Base-by-base conservation (phyloP, 2,113 vertebrate species). In the Rana temporaria region DNA sequence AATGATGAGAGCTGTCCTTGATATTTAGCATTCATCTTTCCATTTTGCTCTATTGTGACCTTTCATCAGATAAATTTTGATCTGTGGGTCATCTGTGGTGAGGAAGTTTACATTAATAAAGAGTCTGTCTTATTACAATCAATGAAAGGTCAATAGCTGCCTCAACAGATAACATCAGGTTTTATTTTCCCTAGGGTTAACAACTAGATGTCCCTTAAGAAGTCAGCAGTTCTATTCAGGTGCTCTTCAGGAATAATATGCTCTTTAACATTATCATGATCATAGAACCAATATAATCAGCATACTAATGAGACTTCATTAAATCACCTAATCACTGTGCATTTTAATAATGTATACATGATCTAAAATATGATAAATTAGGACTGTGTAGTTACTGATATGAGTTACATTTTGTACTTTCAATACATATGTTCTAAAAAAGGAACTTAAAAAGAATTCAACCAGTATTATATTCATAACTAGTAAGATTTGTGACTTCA, bases 71-170 rank as follows among this genome's bases (percentile, higher is more conserved):
- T 80, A 80, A 71, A 70, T 80, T 70, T 60, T 80, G 78, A 70
- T 62, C 66, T 80, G 32, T 16, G 34, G 78, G 78, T 80, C 78
- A 80, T 70, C 11, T 22, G 66, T 62, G 67, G 67, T 80, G 56
- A 60, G 65, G 69, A 30, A 80, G 66, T 80, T 80, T 80, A 80
- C 78, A 80, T 80, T 67, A 80, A 80, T 80, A 71, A 80, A 80
- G 65, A 80, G 78, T 80, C 69, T 73, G 59, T 81, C 69, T 81
- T 81, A 65, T 81, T 81, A 73, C 79, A 81, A 73, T 73, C 79
- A 73, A 81, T 81, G 69, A 81, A 81, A 81, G 69, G 59, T 81
- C 79, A 81, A 81, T 81, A 81, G 17, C 48, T 81, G 79, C 79
- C 69, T 73, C 59, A 55, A 59, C 60, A 73, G 79, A 81, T 81